Conservation (phyloP, 1,140 invertebrate genomes). For the Papilio xuthus region DNA sequence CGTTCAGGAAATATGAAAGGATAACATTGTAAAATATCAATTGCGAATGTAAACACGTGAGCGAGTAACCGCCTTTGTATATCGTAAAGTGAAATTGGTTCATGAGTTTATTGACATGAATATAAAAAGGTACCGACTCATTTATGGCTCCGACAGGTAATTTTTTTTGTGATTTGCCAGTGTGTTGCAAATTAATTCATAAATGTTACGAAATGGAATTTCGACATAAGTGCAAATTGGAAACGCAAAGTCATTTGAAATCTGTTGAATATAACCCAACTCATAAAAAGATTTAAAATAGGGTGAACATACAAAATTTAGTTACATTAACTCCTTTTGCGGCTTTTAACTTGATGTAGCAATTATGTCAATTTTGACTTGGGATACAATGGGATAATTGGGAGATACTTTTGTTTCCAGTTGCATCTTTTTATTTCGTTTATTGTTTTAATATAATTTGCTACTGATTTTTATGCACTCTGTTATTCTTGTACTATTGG, state of each 20-base stretch:
- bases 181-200: slow-evolving; percentile 24
- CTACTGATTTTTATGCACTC: not conserved
- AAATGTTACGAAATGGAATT: slow-evolving; percentile 7
- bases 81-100: slow-evolving; percentile 28
- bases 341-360: too few relatives aligned
- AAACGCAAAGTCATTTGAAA: not conserved
- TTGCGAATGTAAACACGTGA: slow-evolving; percentile 23
- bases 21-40: slow-evolving; percentile 22
- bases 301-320: not conserved
- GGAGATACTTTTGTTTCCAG: too few relatives aligned
- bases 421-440: too few relatives aligned
- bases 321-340: too few relatives aligned
- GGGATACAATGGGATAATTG: too few relatives aligned
- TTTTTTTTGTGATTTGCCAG: slow-evolving; percentile 12
- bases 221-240: not conserved
- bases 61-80: slow-evolving; percentile 13
- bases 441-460: too few relatives aligned
- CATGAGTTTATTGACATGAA: slow-evolving; percentile 31
- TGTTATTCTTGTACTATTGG: not conserved
- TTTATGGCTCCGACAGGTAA: slow-evolving; percentile 18
- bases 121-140: slow-evolving; percentile 24
- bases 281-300: not conserved
- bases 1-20: slow-evolving; percentile 5
- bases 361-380: too few relatives aligned
- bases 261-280: not conserved